A percentile compares a stretch with the other conserved stretches of the same genome.
phyloP scores from a whole-genome alignment of 2,113 vertebrate species.

The Gulo gulo region DNA sequence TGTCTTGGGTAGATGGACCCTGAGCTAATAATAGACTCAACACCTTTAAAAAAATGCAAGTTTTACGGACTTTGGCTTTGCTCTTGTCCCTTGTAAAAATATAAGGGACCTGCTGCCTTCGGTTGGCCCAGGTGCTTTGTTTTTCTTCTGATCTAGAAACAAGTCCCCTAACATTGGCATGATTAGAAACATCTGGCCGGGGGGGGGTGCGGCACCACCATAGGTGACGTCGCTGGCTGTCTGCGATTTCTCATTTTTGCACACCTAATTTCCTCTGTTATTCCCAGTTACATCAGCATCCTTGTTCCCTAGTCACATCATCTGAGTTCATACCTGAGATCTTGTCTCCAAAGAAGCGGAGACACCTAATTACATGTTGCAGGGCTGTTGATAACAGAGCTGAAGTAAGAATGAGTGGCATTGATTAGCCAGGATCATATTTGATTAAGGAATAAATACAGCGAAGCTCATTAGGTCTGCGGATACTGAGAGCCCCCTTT shows the following conservation, averaged over 20 bases:
- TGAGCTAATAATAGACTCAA: background rate
- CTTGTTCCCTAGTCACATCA: background rate
- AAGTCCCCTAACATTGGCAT: background rate
- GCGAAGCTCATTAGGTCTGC: background rate
- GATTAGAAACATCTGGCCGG: background rate
- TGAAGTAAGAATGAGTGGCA: background rate
- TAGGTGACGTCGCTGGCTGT: background rate
- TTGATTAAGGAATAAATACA: slow-evolving; percentile 10
- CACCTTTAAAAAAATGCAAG: background rate
- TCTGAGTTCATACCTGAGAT: background rate
- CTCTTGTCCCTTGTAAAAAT: background rate
- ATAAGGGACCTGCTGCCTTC: background rate
- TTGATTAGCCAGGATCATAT: background rate
- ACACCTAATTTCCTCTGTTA: background rate
- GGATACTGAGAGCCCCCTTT: background rate
- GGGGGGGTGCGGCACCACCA: background rate
- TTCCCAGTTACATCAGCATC: background rate
- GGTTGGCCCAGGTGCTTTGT: background rate
- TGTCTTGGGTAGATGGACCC: background rate
- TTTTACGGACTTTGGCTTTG: background rate
- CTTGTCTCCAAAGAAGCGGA: background rate
- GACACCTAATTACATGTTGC: background rate
- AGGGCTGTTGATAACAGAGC: background rate
- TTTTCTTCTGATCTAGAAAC: slow-evolving; percentile 20
- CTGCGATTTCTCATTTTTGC: background rate